Percentiles rank a stretch among this genome's conserved stretches.
phyloP scores from a whole-genome alignment of 2,113 vertebrate species.

The Campylomormyrus tamandua region DNA sequence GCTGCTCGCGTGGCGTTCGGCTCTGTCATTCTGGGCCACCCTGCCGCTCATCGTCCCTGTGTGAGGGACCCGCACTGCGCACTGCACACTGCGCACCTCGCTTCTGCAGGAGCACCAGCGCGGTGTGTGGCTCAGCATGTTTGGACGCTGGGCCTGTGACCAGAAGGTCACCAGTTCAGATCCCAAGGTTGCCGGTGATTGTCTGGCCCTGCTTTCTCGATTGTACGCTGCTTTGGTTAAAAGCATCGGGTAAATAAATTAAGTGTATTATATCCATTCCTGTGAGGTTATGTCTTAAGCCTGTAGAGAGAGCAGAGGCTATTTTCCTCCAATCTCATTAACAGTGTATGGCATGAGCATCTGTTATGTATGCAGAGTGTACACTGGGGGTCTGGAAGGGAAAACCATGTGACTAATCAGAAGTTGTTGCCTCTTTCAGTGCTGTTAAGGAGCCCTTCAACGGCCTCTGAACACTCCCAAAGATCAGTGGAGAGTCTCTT shows the following conservation, averaged over 20 bases:
- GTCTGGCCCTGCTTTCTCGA: background rate
- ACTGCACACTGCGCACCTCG: background rate
- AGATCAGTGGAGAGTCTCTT: slow-evolving; percentile 77
- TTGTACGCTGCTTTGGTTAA: background rate
- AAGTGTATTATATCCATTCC: background rate
- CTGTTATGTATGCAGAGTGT: slow-evolving; percentile 9
- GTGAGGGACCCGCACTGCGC: background rate
- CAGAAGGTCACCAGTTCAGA: background rate
- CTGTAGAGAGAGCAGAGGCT: background rate
- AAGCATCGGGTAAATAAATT: background rate
- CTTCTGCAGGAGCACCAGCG: background rate
- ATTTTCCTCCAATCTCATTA: background rate
- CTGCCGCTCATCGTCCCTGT: background rate
- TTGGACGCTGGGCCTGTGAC: background rate
- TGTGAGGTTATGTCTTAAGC: background rate
- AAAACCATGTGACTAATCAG: slow-evolving; percentile 23
- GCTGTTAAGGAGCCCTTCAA: slow-evolving; percentile 60
- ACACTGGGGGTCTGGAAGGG: too few relatives aligned
- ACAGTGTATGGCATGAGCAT: background rate
- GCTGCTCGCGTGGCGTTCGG: background rate
- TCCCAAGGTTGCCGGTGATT: background rate
- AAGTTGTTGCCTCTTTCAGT: slow-evolving; percentile 51
- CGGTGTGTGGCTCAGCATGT: background rate
- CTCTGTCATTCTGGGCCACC: background rate
- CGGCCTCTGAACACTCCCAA: slow-evolving; percentile 69